Base-by-base conservation (phyloP, 2,888 invertebrate species). In the Chironomus tentans region DNA sequence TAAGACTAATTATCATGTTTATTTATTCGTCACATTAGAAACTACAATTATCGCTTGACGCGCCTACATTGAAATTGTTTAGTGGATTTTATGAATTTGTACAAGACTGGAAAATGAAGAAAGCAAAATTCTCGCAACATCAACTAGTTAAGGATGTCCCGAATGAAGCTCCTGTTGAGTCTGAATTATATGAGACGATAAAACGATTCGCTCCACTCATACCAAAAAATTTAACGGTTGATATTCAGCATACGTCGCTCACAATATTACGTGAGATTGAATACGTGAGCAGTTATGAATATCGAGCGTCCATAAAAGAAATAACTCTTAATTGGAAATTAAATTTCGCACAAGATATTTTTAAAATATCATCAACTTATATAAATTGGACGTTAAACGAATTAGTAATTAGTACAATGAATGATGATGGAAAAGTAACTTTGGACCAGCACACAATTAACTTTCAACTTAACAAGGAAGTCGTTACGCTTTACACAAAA, bases 161-260 rank as follows among this genome's bases (percentile, higher is more conserved):
- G 10, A 10, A 0, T 7, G 38, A 38, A 38, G 38, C 10, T 10
- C 38, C 38, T 38, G 38, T 38, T 2, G 38, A 38, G 38, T 70
- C 61, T 18, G 18, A 18, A 62, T 48, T 62, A 13, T 28, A 24
- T 10, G 22, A 50, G 6, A 72, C 68, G 6, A 28, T 68, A 79
- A 81, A 87, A 56, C 87, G 90, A 81, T 84, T 93, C 77, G 88
- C 91, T 22, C 93, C 93, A 28, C 87, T 93, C 78, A 89, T 93
- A 86, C 93, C 93, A 84, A 93, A 93, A 87, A 91, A 91, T 12
- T 70, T 76, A 22, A 68, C 65, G 28, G 46, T 70, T 46, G 38
- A 38, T 70, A 46, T 73, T 12, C 62, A 76, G 47, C 47, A 61
- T 46, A 48, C 74, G 3, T 47, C 74, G n/a, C 38, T 74, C 6